Conservation (phyloP, 2,797 vertebrate genomes). For the Australoheros facetus region DNA sequence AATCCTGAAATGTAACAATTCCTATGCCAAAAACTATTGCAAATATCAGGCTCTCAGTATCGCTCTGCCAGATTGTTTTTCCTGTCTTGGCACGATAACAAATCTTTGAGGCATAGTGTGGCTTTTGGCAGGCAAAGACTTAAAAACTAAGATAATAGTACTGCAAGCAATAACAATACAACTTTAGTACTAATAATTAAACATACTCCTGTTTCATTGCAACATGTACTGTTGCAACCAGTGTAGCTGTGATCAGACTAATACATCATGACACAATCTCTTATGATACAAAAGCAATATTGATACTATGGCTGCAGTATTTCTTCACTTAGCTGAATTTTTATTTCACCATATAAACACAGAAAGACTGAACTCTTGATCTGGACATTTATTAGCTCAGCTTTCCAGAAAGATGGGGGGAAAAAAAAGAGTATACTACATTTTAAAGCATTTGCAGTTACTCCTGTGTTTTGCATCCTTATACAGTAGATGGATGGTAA, state of each 20-base stretch:
- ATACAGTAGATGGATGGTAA: neutral
- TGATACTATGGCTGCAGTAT: neutral
- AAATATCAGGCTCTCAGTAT: conserved; percentile 30
- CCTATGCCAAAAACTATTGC: conserved; percentile 17
- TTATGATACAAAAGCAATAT: neutral
- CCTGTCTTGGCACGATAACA: neutral
- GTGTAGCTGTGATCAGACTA: neutral
- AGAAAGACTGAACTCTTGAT: neutral
- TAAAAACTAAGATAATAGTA: conserved; percentile 17
- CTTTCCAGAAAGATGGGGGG: neutral
- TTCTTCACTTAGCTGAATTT: neutral
- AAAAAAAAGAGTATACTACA: neutral
- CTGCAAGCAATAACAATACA: neutral
- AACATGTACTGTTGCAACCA: neutral
- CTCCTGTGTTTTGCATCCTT: neutral
- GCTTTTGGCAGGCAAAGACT: conserved; percentile 17
- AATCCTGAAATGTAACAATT: conserved; percentile 22
- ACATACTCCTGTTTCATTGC: neutral
- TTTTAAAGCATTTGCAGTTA: neutral
- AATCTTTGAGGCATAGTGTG: conserved; percentile 14
- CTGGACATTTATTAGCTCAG: neutral
- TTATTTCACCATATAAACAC: neutral
- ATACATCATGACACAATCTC: neutral
- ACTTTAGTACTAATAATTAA: conserved; percentile 12
- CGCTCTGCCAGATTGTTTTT: conserved; percentile 15